Percentiles rank a stretch among this genome's conserved stretches.
These are phyloP conservation scores for Labroides dimidiatus DNA, from an alignment of 2,797 vertebrate species.

Conservation along the genomic window DNA sequence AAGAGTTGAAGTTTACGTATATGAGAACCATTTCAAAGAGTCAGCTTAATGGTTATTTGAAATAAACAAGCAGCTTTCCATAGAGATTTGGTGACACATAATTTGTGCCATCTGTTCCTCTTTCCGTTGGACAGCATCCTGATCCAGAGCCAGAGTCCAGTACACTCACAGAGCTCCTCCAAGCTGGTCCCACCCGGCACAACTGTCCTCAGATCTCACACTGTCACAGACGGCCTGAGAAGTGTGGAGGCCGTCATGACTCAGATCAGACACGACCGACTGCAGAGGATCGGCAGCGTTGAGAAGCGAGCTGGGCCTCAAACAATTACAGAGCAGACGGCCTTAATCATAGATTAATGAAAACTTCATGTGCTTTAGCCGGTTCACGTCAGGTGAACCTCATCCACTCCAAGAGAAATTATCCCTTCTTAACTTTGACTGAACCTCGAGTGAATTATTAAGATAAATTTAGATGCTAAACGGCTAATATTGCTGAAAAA, in stretches of 20 bases:
- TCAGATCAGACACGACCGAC: constrained; percentile 61
- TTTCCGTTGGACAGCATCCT: constrained; percentile 57
- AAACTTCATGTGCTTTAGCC: constrained; percentile 24
- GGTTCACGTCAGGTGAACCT: constrained; percentile 28
- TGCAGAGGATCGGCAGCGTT: constrained; percentile 39
- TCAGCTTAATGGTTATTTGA: constrained; percentile 9
- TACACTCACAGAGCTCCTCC: constrained; percentile 49
- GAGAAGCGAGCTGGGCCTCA: constrained; percentile 29
- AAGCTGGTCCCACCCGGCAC: constrained; percentile 72
- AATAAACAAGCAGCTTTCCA: constrained; percentile 33
- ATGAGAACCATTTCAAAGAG: not conserved
- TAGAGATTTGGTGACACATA: constrained; percentile 51
- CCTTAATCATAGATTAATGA: constrained; percentile 51
- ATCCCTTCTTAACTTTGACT: constrained; percentile 1
- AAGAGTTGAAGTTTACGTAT: not conserved
- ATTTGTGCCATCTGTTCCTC: constrained; percentile 66
- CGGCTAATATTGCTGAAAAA: not conserved
- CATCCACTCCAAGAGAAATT: constrained; percentile 10
- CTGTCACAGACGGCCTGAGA: constrained; percentile 62
- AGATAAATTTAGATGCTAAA: not conserved
- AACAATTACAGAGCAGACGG: constrained; percentile 54
- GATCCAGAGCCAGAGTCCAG: constrained; percentile 66
- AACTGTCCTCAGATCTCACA: constrained; percentile 70
- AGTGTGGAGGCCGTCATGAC: constrained; percentile 69
- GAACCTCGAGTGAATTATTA: not conserved